Base-by-base conservation (phyloP, 2,113 vertebrate species). In the Sinosuthora webbiana region DNA sequence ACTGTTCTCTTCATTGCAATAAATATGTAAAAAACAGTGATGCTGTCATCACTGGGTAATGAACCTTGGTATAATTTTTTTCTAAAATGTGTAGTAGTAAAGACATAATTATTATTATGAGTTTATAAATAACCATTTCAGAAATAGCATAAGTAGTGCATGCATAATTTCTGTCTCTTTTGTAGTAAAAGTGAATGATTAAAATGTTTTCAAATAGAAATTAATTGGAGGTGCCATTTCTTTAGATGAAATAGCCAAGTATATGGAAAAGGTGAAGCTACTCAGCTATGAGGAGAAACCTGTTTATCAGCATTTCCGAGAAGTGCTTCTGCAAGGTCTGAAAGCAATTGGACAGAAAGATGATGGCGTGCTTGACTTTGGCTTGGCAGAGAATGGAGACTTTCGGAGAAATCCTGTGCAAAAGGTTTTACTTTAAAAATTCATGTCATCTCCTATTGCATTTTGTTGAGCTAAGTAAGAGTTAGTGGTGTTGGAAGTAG, bases 211-310 rank as follows among this genome's bases (percentile, higher is more conserved):
- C 55, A 83, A 87, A 93, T 24, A 87, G 33, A 88, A 82, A 77
- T 90, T 92, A 87, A 95, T 91, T 76, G 14, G 55, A 89, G 39
- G 42, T 98, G 78, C 94, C 35, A 50, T 93, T 96, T 87, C 87
- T 97, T 88, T 96, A 99, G 99, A 95, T 93, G 99, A 99, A 98
- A 97, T 99, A 89, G 95, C 97, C 82, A 98, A 96, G 78, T 99
- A 99, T 92, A 97, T 99, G 98, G 98, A 99, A 96, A 98, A 98
- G 70, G 98, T 99, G 68, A 98, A 98, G 37, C 89, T 97, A 19
- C 94, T 99, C 91, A 96, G 79, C 56, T 99, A 99, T 90, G 93
- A 97, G 13, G 99, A 99, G 64, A 99, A 98, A 73, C 99, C 99
- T 19, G 89, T 95, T 7, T 99, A 99, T 87, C 97, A 98, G 39